phyloP scores from a whole-genome alignment of 1,140 invertebrate species.

The Dinoponera quadriceps region DNA sequence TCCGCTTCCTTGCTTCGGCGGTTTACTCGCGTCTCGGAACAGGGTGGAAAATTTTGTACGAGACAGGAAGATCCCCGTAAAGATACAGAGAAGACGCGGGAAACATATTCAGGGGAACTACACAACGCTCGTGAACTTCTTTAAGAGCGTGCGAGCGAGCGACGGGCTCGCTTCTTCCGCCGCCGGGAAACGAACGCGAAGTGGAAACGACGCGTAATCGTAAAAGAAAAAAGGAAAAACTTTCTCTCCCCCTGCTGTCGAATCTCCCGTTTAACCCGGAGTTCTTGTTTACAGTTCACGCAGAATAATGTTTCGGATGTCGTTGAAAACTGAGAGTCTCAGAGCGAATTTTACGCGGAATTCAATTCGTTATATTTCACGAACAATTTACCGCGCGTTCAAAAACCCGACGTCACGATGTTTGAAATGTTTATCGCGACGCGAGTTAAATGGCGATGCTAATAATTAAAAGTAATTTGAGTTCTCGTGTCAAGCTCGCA shows the following conservation, averaged over 20 bases:
- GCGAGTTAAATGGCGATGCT: not conserved
- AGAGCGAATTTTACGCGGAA: not conserved
- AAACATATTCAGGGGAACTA: conserved; percentile 46
- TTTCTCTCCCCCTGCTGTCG: not conserved
- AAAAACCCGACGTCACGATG: not conserved
- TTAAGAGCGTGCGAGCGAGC: conserved; percentile 4
- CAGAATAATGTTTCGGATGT: conserved; percentile 4
- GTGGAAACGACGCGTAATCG: not conserved
- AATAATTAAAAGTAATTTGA: conserved; percentile 17
- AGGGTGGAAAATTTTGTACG: not conserved
- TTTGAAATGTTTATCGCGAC: not conserved
- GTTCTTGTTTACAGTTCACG: not conserved
- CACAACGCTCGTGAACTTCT: not conserved
- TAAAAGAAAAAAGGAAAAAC: not conserved
- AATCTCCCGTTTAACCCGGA: not conserved
- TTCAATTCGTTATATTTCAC: not conserved
- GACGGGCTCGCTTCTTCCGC: not conserved
- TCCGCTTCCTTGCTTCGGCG: conserved; percentile 19
- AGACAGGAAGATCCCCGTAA: conserved; percentile 18
- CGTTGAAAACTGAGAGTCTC: not conserved
- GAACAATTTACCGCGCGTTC: not conserved
- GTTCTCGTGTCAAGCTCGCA: not conserved
- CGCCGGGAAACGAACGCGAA: not conserved
- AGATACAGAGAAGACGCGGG: conserved; percentile 16
- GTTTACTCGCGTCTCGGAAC: conserved; percentile 23